Base-by-base conservation (phyloP, 1,140 invertebrate genomes). In the Mamestra configurata region DNA sequence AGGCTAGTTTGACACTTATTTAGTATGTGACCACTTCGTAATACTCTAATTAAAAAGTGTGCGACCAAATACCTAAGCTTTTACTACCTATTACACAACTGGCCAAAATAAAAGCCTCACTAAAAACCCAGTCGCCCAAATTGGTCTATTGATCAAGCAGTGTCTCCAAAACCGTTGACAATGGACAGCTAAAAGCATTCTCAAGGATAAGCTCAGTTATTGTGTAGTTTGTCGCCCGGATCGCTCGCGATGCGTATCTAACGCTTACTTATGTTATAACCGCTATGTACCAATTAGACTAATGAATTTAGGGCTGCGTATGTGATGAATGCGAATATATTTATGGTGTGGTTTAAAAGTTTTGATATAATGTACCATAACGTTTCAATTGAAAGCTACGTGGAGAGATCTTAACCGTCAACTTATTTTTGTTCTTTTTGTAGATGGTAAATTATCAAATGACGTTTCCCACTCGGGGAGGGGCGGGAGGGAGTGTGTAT, bases 181-280 rank as follows among this genome's bases (percentile, higher is more conserved):
- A 92, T 90, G 79, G 85, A 80, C 83, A 80, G 79, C 85, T 84
- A 85, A 83, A 82, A 87, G 85, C 79, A 79, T 77, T 88, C 81
- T 90, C 87, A 88, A 90, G 89, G 90, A 88, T 89, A 89, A 88
- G 82, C 82, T 79, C 81, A 81, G 87, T 86, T 86, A 85, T 89
- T 89, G 86, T 89, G 89, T 55, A 27, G 20, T 89, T 88, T 88
- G 86, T 90, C 85, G 84, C 82, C 77, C 80, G 59, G 86, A 85
- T 83, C 80, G 82, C 68, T 79, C 57, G 64, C 72, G 91, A 92
- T 92, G 84, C 75, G 82, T 90, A 93, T 92, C 91, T 88, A 55
- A 77, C 78, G 83, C 82, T 85, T 81, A 79, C 72, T 81, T 78
- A 81, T 72, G 79, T 79, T 88, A 89, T 89, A 88, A 86, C 84